These are phyloP conservation scores for Poeciliopsis presidionis DNA, from an alignment of 2,797 vertebrate species.

Conservation along the genomic window DNA sequence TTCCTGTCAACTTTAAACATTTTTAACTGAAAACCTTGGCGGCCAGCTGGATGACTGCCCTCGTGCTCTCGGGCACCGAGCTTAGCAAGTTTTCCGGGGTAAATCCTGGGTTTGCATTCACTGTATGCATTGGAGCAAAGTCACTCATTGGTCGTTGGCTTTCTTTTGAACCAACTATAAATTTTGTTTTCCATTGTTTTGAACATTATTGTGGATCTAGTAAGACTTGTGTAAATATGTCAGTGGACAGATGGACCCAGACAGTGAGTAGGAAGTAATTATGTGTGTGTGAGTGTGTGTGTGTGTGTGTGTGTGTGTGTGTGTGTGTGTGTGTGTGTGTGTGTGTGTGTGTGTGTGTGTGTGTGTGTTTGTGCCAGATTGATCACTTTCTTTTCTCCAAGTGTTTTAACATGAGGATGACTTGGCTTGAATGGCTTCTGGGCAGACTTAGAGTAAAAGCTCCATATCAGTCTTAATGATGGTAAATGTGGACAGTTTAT, in stretches of 20 bases:
- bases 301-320: neutral
- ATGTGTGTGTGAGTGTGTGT: neutral
- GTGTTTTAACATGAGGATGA: slow-evolving; percentile 37
- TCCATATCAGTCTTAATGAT: slow-evolving; percentile 44
- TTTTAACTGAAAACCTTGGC: too few species aligned
- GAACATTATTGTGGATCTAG: neutral
- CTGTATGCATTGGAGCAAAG: neutral
- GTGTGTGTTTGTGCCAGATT: slow-evolving; percentile 4
- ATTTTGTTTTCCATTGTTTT: slow-evolving; percentile 5
- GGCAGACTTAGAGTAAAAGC: slow-evolving; percentile 41
- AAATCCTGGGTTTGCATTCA: too few species aligned
- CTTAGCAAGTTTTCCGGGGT: too few species aligned
- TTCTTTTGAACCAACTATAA: neutral
- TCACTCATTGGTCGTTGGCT: neutral
- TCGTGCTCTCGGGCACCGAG: too few species aligned
- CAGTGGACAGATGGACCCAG: slow-evolving; percentile 2
- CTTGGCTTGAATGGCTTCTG: slow-evolving; percentile 10
- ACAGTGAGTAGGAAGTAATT: slow-evolving; percentile 17
- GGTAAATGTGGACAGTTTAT: slow-evolving; percentile 46
- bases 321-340: neutral
- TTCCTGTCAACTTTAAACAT: too few species aligned
- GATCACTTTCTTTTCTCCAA: slow-evolving; percentile 21
- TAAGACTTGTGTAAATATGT: slow-evolving; percentile 8
- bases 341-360: neutral
- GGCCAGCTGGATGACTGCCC: too few species aligned